These are phyloP conservation scores for Ranitomeya variabilis DNA, from an alignment of 2,113 vertebrate species.

Conservation along the genomic window DNA sequence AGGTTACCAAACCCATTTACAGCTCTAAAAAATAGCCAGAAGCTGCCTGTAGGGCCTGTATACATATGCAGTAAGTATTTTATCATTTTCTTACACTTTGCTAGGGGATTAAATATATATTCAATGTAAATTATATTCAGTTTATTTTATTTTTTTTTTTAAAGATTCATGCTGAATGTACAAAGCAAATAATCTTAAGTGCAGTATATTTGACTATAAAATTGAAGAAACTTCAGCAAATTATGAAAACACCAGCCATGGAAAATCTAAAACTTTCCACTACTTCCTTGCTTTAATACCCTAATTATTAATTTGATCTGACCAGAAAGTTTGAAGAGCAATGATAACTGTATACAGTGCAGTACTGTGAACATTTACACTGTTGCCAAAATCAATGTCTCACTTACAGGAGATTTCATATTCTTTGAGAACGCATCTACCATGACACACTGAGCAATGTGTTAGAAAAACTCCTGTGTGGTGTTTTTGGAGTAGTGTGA, in stretches of 20 bases:
- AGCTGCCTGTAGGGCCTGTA: too few species aligned
- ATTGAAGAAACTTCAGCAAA: not conserved
- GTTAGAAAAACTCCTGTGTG: not conserved
- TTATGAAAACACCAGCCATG: not conserved
- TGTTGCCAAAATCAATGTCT: conserved; percentile 34
- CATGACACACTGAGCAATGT: conserved; percentile 12
- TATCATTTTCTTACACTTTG: not conserved
- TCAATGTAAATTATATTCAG: not conserved
- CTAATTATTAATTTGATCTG: conserved; percentile 14
- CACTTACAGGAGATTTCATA: conserved; percentile 28
- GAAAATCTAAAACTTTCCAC: conserved; percentile 24
- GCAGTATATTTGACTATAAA: not conserved
- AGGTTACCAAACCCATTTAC: too few species aligned
- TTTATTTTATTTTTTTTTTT: too few species aligned
- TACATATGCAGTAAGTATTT: too few species aligned
- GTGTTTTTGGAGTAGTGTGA: conserved; percentile 11
- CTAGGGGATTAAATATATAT: not conserved
- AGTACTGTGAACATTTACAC: conserved; percentile 8
- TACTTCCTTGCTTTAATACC: conserved; percentile 12
- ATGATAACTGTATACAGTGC: conserved; percentile 19
- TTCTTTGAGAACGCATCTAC: not conserved
- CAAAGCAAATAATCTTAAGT: conserved; percentile 1
- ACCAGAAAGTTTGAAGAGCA: conserved; percentile 15
- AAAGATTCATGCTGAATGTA: not conserved
- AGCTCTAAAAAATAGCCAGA: too few species aligned